Evolutionary conservation across 2,113 vertebrate species (phyloP).

Genomic region (Tragelaphus imberbis): DNA sequence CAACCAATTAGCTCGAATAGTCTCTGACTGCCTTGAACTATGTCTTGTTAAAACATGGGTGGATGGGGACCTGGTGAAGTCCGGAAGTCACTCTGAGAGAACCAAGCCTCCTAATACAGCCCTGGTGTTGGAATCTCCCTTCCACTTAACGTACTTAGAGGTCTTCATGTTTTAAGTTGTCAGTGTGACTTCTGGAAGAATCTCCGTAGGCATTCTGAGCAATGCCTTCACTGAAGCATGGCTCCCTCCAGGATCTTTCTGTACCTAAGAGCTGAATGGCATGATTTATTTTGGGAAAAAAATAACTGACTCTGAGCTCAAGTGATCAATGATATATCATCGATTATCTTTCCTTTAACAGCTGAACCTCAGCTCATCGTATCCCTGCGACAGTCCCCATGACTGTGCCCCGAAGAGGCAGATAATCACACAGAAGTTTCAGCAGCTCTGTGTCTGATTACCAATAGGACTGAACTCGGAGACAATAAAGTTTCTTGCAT

Average conservation of each 20-base stretch:
- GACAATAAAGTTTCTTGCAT: rapidly evolving
- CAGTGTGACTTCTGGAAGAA: neutral
- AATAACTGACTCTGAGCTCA: neutral
- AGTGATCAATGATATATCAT: neutral
- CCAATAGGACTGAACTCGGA: neutral
- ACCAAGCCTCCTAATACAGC: neutral
- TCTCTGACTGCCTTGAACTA: conserved; percentile 69
- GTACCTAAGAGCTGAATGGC: neutral
- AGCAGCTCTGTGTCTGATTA: neutral
- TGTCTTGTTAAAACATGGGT: conserved; percentile 69
- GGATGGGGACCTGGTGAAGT: conserved; percentile 33
- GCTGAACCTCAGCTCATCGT: neutral
- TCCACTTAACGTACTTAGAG: neutral
- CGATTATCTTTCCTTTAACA: neutral
- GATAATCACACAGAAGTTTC: neutral
- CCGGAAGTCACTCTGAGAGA: conserved; percentile 37
- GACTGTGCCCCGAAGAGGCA: neutral
- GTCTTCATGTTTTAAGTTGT: neutral
- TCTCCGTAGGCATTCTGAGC: neutral
- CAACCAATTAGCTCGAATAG: conserved; percentile 64
- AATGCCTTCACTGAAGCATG: neutral
- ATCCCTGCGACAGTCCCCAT: neutral
- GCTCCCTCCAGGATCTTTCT: neutral
- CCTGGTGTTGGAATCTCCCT: neutral
- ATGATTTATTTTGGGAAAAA: neutral